Percentiles rank a stretch among this genome's conserved stretches.
Conservation (phyloP, 2,888 invertebrate species). For the Crematogaster levior region DNA sequence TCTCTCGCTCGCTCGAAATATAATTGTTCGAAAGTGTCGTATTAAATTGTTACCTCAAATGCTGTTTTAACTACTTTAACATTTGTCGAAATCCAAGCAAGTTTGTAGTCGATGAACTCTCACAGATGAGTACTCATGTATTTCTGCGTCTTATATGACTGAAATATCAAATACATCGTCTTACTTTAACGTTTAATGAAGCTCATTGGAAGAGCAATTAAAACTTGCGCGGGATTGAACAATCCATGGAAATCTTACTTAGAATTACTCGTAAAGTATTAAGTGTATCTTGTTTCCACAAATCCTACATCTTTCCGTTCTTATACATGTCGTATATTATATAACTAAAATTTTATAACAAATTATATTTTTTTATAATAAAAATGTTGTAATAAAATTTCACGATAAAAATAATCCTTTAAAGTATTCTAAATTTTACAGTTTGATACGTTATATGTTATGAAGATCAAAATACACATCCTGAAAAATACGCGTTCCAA, state of each 20-base stretch:
- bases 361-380: background rate
- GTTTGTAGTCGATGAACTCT: constrained; percentile 10
- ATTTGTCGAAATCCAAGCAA: constrained; percentile 37
- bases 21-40: constrained; percentile 44
- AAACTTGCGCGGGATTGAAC: constrained; percentile 81
- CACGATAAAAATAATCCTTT: background rate
- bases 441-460: background rate
- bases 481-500: background rate
- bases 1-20: background rate
- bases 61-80: constrained; percentile 38
- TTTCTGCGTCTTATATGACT: background rate
- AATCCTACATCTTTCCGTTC: background rate
- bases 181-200: constrained; percentile 84
- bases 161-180: constrained; percentile 78
- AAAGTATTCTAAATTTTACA: background rate
- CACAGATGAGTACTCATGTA: background rate
- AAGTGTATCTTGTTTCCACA: constrained; percentile 66
- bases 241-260: constrained; percentile 79
- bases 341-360: background rate
- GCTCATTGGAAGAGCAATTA: constrained; percentile 85
- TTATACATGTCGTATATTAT: background rate
- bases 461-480: background rate
- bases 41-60: constrained; percentile 48
- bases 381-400: background rate
- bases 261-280: constrained; percentile 80